Evolutionary conservation across 1,140 invertebrate species (phyloP).

Genomic region (Drosophila bocki): DNA sequence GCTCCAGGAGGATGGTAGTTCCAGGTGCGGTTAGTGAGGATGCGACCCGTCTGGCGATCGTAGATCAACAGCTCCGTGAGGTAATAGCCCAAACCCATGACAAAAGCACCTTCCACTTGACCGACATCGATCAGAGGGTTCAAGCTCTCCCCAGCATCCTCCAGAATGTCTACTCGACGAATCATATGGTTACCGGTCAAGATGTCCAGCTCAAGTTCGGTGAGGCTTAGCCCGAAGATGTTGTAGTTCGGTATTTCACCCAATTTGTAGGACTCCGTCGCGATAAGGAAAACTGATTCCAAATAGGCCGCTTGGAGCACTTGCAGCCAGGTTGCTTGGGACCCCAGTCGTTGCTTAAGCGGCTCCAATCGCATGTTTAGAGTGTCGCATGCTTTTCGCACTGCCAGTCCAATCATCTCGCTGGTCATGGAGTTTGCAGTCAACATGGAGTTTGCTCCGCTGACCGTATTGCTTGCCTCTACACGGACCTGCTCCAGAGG

Average conservation of each 20-base stretch:
- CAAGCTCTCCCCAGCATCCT: conserved; percentile 90
- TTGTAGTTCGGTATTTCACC: conserved; percentile 84
- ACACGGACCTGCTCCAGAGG: conserved; percentile 89
- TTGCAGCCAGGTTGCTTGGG: conserved; percentile 88
- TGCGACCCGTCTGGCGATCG: conserved; percentile 88
- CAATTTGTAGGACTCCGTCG: conserved; percentile 86
- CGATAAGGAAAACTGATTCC: conserved; percentile 88
- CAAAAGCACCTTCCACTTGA: conserved; percentile 91
- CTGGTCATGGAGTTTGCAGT: conserved; percentile 90
- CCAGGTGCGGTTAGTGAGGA: conserved; percentile 92
- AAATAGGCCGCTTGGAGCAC: conserved; percentile 87
- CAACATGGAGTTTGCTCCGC: conserved; percentile 87
- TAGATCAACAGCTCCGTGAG: conserved; percentile 89
- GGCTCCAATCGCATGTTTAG: conserved; percentile 88
- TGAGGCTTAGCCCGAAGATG: conserved; percentile 87
- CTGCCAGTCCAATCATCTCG: conserved; percentile 89
- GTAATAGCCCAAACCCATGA: conserved; percentile 94
- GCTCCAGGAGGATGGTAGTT: conserved; percentile 92
- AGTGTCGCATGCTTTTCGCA: conserved; percentile 89
- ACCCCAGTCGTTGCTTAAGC: conserved; percentile 86
- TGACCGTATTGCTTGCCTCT: conserved; percentile 88
- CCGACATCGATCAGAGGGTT: conserved; percentile 92
- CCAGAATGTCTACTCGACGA: conserved; percentile 89
- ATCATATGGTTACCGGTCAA: conserved; percentile 89
- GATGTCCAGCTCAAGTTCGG: conserved; percentile 90